A percentile compares a stretch with the other conserved stretches of the same genome.
Evolutionary conservation across 2,888 invertebrate genomes (phyloP).

Genomic region (Mongoloraphidia duomilia): DNA sequence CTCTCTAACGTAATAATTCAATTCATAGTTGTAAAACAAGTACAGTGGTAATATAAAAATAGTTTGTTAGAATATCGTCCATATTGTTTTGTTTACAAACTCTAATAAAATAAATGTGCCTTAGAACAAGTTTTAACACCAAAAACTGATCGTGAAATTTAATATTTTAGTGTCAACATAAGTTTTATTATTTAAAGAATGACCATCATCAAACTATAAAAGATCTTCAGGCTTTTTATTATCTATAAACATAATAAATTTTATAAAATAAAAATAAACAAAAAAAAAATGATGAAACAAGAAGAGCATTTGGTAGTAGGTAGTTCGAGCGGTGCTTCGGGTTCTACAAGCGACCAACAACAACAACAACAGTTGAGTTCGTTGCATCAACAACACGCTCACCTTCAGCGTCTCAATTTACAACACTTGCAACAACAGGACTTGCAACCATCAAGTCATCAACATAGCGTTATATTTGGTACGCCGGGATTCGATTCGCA

Average conservation of each 20-base stretch:
- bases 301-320: not conserved
- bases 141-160: too few relatives aligned
- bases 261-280: not conserved
- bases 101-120: too few relatives aligned
- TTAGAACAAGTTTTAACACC: too few relatives aligned
- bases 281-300: not conserved
- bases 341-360: not conserved
- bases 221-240: too few relatives aligned
- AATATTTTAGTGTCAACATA: too few relatives aligned
- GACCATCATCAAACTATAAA: too few relatives aligned
- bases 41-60: too few relatives aligned
- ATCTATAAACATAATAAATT: not conserved
- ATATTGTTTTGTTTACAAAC: too few relatives aligned
- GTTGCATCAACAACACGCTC: not conserved
- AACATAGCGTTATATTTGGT: constrained; percentile 26
- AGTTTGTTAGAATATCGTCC: too few relatives aligned
- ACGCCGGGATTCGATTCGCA: constrained; percentile 10
- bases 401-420: constrained; percentile 28
- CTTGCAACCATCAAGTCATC: constrained; percentile 14
- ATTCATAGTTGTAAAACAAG: too few relatives aligned
- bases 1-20: too few relatives aligned
- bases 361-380: not conserved
- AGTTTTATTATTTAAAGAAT: too few relatives aligned
- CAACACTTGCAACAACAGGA: constrained; percentile 26
- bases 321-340: not conserved